Percentiles rank a stretch among this genome's conserved stretches.
Conservation (phyloP, 1,140 invertebrate genomes). For the Zaprionus davidi region DNA sequence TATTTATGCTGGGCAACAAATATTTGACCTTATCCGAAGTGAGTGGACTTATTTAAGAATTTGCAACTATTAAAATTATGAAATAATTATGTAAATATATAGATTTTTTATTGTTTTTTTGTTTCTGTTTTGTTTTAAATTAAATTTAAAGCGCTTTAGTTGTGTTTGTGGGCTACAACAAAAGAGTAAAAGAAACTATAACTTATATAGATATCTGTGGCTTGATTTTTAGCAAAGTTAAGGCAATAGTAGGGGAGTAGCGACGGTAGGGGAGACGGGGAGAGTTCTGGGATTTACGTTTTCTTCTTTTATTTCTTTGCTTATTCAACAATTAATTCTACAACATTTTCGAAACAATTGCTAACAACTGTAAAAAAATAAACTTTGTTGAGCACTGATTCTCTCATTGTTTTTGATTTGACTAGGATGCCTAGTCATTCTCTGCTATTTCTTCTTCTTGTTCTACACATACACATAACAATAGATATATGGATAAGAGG, state of each 20-base stretch:
- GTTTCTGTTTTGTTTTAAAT: slow-evolving; percentile 28
- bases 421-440: slow-evolving; percentile 36
- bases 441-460: background rate
- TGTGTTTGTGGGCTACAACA: slow-evolving; percentile 33
- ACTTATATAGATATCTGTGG: slow-evolving; percentile 48
- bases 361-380: background rate
- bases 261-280: no score
- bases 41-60: slow-evolving; percentile 51
- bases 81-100: slow-evolving; percentile 63
- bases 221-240: slow-evolving; percentile 27
- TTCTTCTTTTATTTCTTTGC: background rate
- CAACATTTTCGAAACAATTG: background rate
- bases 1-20: slow-evolving; percentile 10
- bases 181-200: slow-evolving; percentile 20
- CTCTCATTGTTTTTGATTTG: slow-evolving; percentile 8
- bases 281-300: background rate
- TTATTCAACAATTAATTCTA: slow-evolving; percentile 1
- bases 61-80: slow-evolving; percentile 74
- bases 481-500: background rate
- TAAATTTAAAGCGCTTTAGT: slow-evolving; percentile 43
- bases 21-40: slow-evolving; percentile 23
- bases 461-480: slow-evolving; percentile 45
- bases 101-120: slow-evolving; percentile 36
- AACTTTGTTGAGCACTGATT: slow-evolving; percentile 13
- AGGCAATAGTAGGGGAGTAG: slow-evolving; percentile 10